A percentile compares a stretch with the other conserved stretches of the same genome.
Evolutionary conservation across 2,113 vertebrate genomes (phyloP).

Genomic region (Castor canadensis): DNA sequence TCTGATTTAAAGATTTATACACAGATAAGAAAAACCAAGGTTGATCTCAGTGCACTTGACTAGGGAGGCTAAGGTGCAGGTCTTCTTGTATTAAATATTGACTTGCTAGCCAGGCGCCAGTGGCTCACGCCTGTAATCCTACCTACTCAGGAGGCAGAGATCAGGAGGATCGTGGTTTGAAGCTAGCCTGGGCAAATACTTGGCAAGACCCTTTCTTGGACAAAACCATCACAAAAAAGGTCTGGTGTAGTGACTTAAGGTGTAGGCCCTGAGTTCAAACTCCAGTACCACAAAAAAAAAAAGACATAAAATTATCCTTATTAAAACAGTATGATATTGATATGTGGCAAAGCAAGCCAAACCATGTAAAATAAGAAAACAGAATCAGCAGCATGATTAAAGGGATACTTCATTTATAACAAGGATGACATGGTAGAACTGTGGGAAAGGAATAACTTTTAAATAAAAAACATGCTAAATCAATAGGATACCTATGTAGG

Average conservation of each 20-base stretch:
- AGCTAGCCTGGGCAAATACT: too few species aligned
- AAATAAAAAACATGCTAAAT: neutral
- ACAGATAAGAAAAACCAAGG: neutral
- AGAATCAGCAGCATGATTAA: neutral
- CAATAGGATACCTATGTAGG: neutral
- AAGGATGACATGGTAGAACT: neutral
- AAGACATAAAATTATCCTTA: neutral
- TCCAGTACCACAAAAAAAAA: too few species aligned
- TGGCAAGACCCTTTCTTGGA: too few species aligned
- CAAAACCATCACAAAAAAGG: too few species aligned
- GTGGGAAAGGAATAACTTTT: too few species aligned
- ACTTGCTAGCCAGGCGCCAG: too few species aligned
- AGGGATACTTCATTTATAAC: neutral
- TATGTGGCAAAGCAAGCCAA: neutral
- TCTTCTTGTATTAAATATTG: neutral
- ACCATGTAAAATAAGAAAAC: neutral
- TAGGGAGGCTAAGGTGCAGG: neutral
- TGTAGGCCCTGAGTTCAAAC: too few species aligned
- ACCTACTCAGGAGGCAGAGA: too few species aligned
- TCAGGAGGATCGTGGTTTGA: too few species aligned
- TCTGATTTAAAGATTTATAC: too few species aligned
- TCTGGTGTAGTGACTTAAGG: too few species aligned
- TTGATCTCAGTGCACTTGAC: neutral
- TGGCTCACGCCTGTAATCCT: too few species aligned
- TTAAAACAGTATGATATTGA: neutral